These are phyloP conservation scores for Otolemur crassicaudatus DNA, from an alignment of 2,797 vertebrate species.

Conservation along the genomic window DNA sequence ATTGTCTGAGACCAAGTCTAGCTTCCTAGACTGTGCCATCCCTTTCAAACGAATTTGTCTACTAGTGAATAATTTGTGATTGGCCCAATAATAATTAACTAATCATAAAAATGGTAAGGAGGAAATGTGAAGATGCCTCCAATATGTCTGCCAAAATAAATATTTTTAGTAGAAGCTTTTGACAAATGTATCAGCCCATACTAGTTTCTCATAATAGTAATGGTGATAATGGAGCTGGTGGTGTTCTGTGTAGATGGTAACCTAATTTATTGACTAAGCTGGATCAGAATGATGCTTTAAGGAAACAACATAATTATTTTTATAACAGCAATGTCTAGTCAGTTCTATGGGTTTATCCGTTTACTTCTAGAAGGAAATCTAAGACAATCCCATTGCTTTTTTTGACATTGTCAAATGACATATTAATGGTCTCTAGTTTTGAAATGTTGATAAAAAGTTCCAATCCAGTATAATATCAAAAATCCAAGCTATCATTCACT, in stretches of 20 bases:
- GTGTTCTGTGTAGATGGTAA: neutral
- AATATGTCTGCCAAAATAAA: neutral
- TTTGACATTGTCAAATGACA: neutral
- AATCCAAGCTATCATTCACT: neutral
- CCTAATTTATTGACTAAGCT: constrained; percentile 18
- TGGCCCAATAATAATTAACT: neutral
- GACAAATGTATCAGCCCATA: neutral
- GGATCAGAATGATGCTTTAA: neutral
- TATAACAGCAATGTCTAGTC: constrained; percentile 24
- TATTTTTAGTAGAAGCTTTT: neutral
- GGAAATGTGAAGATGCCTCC: neutral
- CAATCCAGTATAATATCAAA: neutral
- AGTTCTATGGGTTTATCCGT: neutral
- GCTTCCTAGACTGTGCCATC: neutral
- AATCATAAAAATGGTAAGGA: neutral
- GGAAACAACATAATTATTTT: constrained; percentile 6
- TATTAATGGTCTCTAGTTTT: neutral
- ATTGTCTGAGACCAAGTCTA: neutral
- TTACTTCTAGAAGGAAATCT: neutral
- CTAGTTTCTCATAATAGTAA: neutral
- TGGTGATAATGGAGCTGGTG: neutral
- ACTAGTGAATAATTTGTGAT: neutral
- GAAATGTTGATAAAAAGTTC: constrained; percentile 6
- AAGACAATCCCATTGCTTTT: neutral
- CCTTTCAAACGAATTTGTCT: neutral